Conservation (phyloP, 2,888 invertebrate genomes). For the Phasia obesa region DNA sequence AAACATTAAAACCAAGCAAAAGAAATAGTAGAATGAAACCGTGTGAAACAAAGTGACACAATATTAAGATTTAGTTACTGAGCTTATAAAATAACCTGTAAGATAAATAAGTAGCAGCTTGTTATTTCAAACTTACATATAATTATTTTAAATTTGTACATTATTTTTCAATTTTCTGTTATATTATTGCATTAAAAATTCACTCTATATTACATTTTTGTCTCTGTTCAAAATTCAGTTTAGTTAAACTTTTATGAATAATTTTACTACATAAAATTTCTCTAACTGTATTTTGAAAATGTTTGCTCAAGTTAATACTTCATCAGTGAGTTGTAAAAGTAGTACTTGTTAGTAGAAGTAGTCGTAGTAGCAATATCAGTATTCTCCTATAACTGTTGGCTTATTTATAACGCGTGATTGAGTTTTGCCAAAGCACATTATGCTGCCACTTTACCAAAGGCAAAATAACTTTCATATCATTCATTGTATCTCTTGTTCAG, state of each 20-base stretch:
- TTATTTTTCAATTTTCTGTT: too few species aligned
- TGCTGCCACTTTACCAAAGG: slow-evolving; percentile 29
- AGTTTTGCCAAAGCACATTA: slow-evolving; percentile 48
- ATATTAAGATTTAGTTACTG: too few species aligned
- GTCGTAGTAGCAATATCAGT: slow-evolving; percentile 30
- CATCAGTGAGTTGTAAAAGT: slow-evolving; percentile 24
- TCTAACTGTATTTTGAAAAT: slow-evolving; percentile 6
- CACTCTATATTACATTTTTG: too few species aligned
- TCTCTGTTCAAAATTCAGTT: too few species aligned
- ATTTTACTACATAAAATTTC: not conserved
- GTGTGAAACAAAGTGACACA: too few species aligned
- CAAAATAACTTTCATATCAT: slow-evolving; percentile 44
- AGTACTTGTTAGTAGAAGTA: not conserved
- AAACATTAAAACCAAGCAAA: too few species aligned
- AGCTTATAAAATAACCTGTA: too few species aligned
- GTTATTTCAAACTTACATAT: too few species aligned
- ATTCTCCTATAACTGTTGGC: slow-evolving; percentile 46
- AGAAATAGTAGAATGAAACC: too few species aligned
- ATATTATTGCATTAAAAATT: too few species aligned
- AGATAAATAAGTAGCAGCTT: too few species aligned
- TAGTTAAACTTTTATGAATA: not conserved
- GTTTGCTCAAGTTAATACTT: slow-evolving; percentile 36
- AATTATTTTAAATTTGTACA: too few species aligned
- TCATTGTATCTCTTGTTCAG: slow-evolving; percentile 33
- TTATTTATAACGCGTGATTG: slow-evolving; percentile 67